Percentiles rank a stretch among this genome's conserved stretches.
Conservation (phyloP, 2,113 vertebrate species). For the Pomatostomus ruficeps region DNA sequence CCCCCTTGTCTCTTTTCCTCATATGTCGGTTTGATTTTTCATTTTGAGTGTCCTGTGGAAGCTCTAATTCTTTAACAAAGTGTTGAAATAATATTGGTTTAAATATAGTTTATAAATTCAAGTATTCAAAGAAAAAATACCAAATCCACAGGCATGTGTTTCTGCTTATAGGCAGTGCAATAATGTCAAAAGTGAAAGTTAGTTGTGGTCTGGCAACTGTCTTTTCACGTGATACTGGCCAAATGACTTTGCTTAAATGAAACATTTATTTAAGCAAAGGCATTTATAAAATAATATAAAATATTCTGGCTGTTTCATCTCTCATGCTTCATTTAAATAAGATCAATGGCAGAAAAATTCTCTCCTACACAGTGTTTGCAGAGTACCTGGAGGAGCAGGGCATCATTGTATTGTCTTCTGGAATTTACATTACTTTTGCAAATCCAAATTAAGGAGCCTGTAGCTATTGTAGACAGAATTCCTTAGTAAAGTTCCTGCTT, state of each 20-base stretch:
- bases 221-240: not conserved
- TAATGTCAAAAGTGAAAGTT: not conserved
- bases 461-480: not conserved
- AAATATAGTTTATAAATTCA: not conserved
- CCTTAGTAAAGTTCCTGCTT: not conserved
- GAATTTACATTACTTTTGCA: not conserved
- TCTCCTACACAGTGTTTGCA: not conserved
- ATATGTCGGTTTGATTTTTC: accelerated
- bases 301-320: not conserved
- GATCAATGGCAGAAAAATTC: not conserved
- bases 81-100: not conserved
- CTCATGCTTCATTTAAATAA: not conserved
- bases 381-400: not conserved
- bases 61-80: not conserved
- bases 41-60: not conserved
- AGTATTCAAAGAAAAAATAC: not conserved
- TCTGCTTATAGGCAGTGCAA: not conserved
- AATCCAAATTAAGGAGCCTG: not conserved
- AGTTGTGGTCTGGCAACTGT: not conserved
- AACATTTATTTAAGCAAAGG: no score
- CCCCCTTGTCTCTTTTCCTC: not conserved
- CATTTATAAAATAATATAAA: no score
- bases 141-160: not conserved
- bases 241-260: not conserved
- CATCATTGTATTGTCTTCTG: not conserved